Evolutionary conservation across 2,888 invertebrate species (phyloP), one percentile per base, ranked within the genome.

Genomic region (Tuta absoluta): DNA sequence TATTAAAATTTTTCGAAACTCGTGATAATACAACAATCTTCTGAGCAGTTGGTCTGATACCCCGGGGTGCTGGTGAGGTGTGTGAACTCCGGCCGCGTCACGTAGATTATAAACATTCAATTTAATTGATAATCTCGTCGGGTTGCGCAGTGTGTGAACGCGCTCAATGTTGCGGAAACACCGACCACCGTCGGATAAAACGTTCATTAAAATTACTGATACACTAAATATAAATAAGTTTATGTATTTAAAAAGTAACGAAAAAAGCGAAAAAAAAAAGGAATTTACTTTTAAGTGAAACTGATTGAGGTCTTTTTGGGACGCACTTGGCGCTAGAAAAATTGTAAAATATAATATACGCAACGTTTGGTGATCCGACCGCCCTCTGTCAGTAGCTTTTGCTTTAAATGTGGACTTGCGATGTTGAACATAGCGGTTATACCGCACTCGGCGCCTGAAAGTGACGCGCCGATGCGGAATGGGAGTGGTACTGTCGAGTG

Each of bases 231-330:
- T 77, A 76, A 80, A 82, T 83, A 84, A 82, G 82, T 83, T 84
- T 85, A 81, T 84, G 79, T 84, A 82, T 80, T 79, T 78, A 84
- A 82, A 83, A 82, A 82, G 77, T 74, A 71, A 75, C 73, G 76
- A 78, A 78, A 78, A 79, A 76, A 73, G 66, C 64, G 71, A 77
- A 78, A 79, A 81, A 79, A n/a, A 77, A 79, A 74, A 75, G 74
- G 69, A 65, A 69, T 80, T 79, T 75, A 56, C 17, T 72, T 71
- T 71, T 81, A 80, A 78, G 75, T 74, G 74, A 77, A 81, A 75
- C 73, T 76, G 75, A 78, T 78, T 74, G 70, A 75, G 69, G 69
- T 71, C 74, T 71, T 68, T 70, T 69, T 69, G 71, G 68, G 69
- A 69, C 75, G 79, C 72, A 72, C 33, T 17, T 33, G 14, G 24